Evolutionary conservation across 2,888 invertebrate species (phyloP).

Genomic region (Drosophila paucipuncta): DNA sequence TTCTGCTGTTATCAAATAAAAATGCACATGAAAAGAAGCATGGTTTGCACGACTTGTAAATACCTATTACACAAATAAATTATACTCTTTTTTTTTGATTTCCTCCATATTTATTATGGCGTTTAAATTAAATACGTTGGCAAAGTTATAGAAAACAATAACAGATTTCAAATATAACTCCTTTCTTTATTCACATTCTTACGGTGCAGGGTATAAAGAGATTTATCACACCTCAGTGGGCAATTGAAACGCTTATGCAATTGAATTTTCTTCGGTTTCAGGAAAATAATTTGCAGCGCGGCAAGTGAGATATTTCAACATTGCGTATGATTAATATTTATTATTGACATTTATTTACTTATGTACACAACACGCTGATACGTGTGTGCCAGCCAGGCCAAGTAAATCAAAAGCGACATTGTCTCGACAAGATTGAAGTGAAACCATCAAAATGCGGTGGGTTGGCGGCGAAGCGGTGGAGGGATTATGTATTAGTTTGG

Average conservation of each 20-base stretch:
- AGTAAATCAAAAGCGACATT: conserved; percentile 34
- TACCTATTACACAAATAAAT: background rate
- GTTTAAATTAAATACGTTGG: background rate
- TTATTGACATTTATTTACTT: conserved; percentile 21
- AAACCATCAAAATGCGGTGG: conserved; percentile 2
- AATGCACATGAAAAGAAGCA: background rate
- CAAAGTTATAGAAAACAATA: background rate
- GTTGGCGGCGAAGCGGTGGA: background rate
- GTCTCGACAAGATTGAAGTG: conserved; percentile 29
- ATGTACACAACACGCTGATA: background rate
- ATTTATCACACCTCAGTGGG: background rate
- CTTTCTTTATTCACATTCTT: background rate
- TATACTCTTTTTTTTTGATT: background rate
- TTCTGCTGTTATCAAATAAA: conserved; percentile 12
- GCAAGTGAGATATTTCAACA: background rate
- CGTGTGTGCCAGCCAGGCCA: conserved; percentile 10
- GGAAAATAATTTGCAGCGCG: background rate
- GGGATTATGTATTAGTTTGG: conserved; percentile 2
- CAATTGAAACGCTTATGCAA: background rate
- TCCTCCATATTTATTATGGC: background rate
- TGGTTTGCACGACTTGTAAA: background rate
- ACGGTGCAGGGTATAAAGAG: background rate
- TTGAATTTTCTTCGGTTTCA: background rate
- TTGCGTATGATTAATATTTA: conserved; percentile 25
- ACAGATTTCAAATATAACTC: background rate